Evolutionary conservation across 1,140 invertebrate genomes (phyloP).

Genomic region (Epicauta chinensis): DNA sequence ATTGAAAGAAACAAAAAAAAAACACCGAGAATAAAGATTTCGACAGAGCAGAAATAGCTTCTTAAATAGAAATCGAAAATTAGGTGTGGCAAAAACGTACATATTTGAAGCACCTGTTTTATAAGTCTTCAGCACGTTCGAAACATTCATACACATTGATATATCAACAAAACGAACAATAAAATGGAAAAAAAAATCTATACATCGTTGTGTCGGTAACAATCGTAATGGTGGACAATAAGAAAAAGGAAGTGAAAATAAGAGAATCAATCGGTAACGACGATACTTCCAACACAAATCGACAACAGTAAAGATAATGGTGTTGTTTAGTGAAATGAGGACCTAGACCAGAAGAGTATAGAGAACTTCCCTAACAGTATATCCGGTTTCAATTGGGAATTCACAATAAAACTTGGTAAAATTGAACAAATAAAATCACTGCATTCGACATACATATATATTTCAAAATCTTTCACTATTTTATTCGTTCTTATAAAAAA

Average conservation of each 20-base stretch:
- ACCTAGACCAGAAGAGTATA: not conserved
- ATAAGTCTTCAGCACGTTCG: no score
- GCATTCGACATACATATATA: slow-evolving; percentile 18
- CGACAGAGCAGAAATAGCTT: no score
- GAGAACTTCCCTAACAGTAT: slow-evolving; percentile 18
- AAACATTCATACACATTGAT: no score
- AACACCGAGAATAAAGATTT: no score
- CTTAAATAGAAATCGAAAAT: no score
- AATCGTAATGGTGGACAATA: slow-evolving; percentile 11
- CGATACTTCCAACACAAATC: slow-evolving; percentile 8
- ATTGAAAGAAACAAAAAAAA: no score
- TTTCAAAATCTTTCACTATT: slow-evolving; percentile 16
- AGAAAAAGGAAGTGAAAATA: slow-evolving; percentile 8
- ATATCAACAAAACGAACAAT: no score
- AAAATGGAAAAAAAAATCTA: no score
- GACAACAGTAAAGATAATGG: slow-evolving; percentile 14
- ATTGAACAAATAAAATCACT: slow-evolving; percentile 17
- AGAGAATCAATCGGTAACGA: slow-evolving; percentile 13
- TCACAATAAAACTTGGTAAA: slow-evolving; percentile 20
- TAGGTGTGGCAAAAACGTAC: no score
- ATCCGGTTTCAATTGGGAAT: slow-evolving; percentile 14
- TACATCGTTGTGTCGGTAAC: not conserved
- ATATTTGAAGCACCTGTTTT: no score
- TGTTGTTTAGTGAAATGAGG: not conserved
- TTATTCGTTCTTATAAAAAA: not conserved